phyloP scores from a whole-genome alignment of 2,113 vertebrate species.

The Pholis gunnellus region DNA sequence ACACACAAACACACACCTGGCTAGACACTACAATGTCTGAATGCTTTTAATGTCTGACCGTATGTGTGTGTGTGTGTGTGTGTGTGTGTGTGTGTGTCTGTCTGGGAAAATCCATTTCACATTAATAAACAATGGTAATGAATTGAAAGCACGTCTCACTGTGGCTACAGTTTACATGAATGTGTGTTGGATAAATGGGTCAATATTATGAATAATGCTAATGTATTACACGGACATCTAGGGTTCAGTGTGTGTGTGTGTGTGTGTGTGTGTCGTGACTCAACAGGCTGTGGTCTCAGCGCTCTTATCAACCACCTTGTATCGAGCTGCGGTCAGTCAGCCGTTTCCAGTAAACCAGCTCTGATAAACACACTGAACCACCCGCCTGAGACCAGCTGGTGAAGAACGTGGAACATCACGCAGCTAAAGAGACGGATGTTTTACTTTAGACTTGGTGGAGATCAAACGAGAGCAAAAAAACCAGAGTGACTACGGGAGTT shows the following conservation, averaged over 20 bases:
- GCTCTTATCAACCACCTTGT: not conserved
- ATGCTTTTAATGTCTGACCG: conserved; percentile 40
- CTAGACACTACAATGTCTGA: conserved; percentile 68
- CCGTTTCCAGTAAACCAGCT: not conserved
- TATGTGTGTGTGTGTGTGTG: conserved; percentile 29
- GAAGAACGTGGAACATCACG: not conserved
- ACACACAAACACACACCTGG: conserved; percentile 53
- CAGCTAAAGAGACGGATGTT: not conserved
- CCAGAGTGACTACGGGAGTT: not conserved
- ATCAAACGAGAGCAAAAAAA: not conserved
- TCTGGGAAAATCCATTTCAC: conserved; percentile 48
- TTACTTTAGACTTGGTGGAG: not conserved
- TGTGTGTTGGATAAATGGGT: conserved; percentile 13
- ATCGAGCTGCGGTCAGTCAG: not conserved
- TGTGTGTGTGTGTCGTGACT: conserved; percentile 8
- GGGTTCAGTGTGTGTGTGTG: not conserved
- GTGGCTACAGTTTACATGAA: not conserved
- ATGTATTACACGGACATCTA: conserved; percentile 15
- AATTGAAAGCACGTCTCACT: conserved; percentile 32
- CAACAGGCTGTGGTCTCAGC: not conserved
- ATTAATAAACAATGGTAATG: conserved; percentile 35
- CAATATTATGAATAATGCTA: conserved; percentile 19
- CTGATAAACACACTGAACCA: not conserved
- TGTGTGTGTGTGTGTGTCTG: conserved; percentile 6
- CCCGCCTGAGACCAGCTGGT: not conserved